phyloP scores from a whole-genome alignment of 2,797 vertebrate species.

The Phalanger gymnotis region DNA sequence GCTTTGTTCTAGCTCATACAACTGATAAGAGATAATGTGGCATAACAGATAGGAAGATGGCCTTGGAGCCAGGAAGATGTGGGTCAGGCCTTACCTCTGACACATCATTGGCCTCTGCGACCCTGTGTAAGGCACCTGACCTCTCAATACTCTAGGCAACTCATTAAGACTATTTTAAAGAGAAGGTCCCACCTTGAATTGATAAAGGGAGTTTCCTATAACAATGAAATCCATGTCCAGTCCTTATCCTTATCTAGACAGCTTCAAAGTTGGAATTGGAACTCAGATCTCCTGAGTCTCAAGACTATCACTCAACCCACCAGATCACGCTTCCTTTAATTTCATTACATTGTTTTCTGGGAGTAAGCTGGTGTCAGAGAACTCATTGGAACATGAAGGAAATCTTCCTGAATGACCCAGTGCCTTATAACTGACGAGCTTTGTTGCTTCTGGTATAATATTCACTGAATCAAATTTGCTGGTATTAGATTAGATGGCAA shows the following conservation, averaged over 20 bases:
- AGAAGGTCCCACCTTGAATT: neutral
- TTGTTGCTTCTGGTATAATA: slow-evolving; percentile 31
- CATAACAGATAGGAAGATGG: neutral
- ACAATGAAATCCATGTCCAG: neutral
- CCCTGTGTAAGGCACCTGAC: neutral
- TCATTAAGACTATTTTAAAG: neutral
- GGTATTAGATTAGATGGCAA: slow-evolving; percentile 78
- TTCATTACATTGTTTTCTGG: neutral
- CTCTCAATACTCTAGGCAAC: neutral
- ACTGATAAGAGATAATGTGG: neutral
- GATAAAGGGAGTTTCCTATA: neutral
- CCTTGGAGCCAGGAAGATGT: neutral
- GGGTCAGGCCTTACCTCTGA: neutral
- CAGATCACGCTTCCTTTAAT: neutral
- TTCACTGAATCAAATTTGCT: slow-evolving; percentile 63
- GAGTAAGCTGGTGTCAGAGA: neutral
- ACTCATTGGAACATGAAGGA: neutral
- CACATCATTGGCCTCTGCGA: neutral
- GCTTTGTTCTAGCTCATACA: neutral
- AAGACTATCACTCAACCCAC: neutral
- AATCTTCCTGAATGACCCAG: neutral
- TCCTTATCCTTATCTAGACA: neutral
- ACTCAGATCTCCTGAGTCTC: neutral
- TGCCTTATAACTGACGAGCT: neutral
- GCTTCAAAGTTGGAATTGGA: neutral